A percentile compares a stretch with the other conserved stretches of the same genome.
Evolutionary conservation across 2,888 invertebrate genomes (phyloP).

Genomic region (Gymnoscelis rufifasciata): DNA sequence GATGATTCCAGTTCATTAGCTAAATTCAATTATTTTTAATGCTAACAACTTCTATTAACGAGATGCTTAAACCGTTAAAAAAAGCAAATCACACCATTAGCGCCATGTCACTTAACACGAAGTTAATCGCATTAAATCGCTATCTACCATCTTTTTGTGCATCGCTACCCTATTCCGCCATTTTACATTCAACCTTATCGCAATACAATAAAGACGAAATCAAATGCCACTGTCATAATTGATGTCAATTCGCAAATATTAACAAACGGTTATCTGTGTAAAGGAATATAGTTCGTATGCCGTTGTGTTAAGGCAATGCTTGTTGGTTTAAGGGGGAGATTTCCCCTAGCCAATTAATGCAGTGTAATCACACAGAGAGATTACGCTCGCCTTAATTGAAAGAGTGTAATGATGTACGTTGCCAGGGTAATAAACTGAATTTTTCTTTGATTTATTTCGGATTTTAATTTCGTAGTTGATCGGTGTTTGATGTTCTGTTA

Average conservation of each 20-base stretch:
- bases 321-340: conserved; percentile 30
- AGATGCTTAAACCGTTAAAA: conserved; percentile 26
- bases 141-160: conserved; percentile 70
- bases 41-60: conserved; percentile 7
- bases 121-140: conserved; percentile 71
- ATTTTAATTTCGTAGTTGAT: conserved; percentile 23
- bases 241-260: conserved; percentile 64
- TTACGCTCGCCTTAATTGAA: conserved; percentile 71
- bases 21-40: conserved; percentile 9
- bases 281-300: conserved; percentile 40
- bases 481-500: conserved; percentile 7
- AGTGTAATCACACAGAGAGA: conserved; percentile 74
- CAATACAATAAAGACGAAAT: conserved; percentile 34
- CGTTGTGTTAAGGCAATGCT: conserved; percentile 30
- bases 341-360: conserved; percentile 72
- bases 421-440: conserved; percentile 27
- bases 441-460: conserved; percentile 28
- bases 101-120: conserved; percentile 65
- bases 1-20: not conserved
- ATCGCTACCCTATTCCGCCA: conserved; percentile 36
- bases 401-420: conserved; percentile 54
- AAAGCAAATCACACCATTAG: conserved; percentile 64
- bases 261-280: conserved; percentile 51
- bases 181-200: conserved; percentile 33
- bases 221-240: conserved; percentile 27